These are phyloP conservation scores for Capreolus pygargus DNA, from an alignment of 2,113 vertebrate species.

Conservation along the genomic window DNA sequence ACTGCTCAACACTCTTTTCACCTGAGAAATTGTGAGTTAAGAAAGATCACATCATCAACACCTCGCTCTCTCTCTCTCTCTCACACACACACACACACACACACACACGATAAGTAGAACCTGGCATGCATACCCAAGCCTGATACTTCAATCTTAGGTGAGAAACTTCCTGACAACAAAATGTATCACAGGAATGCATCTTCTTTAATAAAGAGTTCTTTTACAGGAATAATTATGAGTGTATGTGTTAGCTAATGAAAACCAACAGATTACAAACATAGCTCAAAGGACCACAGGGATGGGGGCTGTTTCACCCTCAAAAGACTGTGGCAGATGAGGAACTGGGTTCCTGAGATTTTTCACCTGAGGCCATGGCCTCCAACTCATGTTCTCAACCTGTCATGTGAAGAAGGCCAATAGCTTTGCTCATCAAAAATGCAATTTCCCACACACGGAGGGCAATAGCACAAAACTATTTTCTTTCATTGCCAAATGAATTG, in stretches of 20 bases:
- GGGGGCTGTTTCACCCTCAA: too few species aligned
- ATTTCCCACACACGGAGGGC: neutral
- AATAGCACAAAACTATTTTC: neutral
- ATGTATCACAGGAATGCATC: neutral
- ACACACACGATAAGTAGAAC: neutral
- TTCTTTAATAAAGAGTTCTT: neutral
- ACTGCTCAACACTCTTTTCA: neutral
- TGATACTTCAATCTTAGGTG: neutral
- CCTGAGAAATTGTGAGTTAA: neutral
- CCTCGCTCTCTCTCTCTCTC: neutral
- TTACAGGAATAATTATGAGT: neutral
- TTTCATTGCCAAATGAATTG: slow-evolving; percentile 34
- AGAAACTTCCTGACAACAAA: neutral
- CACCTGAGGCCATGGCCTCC: neutral
- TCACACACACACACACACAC: neutral
- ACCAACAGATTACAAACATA: neutral
- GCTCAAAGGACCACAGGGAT: neutral
- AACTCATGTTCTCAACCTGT: neutral
- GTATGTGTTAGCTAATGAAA: neutral
- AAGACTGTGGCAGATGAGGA: neutral
- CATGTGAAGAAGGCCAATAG: neutral
- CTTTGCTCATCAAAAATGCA: slow-evolving; percentile 31
- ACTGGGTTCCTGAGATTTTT: neutral
- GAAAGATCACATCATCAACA: neutral
- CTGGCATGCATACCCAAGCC: neutral